Percentiles rank a stretch among this genome's conserved stretches.
Evolutionary conservation across 2,888 invertebrate species (phyloP).

Genomic region (Masnerella sp.): DNA sequence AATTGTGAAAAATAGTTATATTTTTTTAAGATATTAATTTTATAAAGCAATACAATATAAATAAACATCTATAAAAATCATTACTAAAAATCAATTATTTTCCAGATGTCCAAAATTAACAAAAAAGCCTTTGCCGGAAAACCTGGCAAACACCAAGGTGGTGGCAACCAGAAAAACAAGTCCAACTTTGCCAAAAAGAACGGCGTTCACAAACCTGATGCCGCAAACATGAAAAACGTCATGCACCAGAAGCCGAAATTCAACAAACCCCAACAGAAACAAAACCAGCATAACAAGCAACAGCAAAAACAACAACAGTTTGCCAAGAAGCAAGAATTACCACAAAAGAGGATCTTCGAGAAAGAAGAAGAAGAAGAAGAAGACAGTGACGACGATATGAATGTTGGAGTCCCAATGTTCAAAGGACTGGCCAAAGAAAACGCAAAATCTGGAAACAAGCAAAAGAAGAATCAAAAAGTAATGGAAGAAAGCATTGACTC

Average conservation of each 20-base stretch:
- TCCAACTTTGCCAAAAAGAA: constrained; percentile 27
- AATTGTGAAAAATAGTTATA: too few relatives aligned
- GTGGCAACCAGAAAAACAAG: constrained; percentile 17
- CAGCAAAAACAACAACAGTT: not conserved
- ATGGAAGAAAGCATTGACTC: constrained; percentile 41
- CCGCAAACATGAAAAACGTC: not conserved
- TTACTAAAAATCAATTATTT: too few relatives aligned
- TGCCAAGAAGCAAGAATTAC: too few relatives aligned
- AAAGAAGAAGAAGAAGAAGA: too few relatives aligned
- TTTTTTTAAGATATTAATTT: too few relatives aligned
- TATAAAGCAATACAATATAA: too few relatives aligned
- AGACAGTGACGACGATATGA: constrained; percentile 27
- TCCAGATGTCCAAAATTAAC: too few relatives aligned
- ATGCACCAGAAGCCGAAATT: constrained; percentile 4
- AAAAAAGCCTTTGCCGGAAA: too few relatives aligned
- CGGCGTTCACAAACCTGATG: constrained; percentile 35
- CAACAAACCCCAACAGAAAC: constrained; percentile 2
- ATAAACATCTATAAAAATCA: too few relatives aligned
- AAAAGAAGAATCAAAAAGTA: not conserved
- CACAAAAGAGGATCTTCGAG: too few relatives aligned
- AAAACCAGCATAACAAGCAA: not conserved
- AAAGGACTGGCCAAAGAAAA: constrained; percentile 62
- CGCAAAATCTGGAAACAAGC: constrained; percentile 28
- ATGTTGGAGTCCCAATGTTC: constrained; percentile 67
- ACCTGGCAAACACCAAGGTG: too few relatives aligned